phyloP scores from a whole-genome alignment of 2,113 vertebrate genomes.

The human region GRCh38 chr1:175392001-175392500 shows the following conservation, averaged over 20 bases:
- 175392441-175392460: not conserved
- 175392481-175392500: not conserved
- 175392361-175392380: not conserved
- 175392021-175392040: constrained; percentile 6
- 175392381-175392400: not conserved
- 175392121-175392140: not conserved
- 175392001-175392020: not conserved
- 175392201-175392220: not conserved
- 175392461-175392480: constrained; percentile 1
- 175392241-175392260: not conserved
- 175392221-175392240: not conserved
- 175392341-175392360: constrained; percentile 10
- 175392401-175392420: not conserved
- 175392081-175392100: not conserved
- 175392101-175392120: not conserved
- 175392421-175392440: not conserved
- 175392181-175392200: not conserved
- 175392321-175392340: not conserved
- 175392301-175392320: not conserved
- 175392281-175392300: not conserved
- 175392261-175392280: not conserved
- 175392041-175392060: not conserved
- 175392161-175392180: not conserved
- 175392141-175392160: not conserved
- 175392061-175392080: not conserved